phyloP scores from a whole-genome alignment of 2,888 invertebrate genomes.

The Vesta saturnalis region DNA sequence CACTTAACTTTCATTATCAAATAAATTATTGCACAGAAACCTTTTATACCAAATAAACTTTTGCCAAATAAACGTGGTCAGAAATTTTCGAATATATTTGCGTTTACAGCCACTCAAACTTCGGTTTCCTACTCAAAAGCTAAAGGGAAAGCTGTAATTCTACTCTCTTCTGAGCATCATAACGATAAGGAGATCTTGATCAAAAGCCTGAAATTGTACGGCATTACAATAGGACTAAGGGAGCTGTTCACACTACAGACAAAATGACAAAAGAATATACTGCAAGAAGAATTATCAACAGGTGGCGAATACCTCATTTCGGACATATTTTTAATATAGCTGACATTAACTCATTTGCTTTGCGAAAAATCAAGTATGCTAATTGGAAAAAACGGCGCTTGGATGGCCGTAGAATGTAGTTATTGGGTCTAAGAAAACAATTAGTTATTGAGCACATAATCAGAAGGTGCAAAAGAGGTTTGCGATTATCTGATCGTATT shows the following conservation, averaged over 20 bases:
- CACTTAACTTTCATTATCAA: not conserved
- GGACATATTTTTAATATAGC: not conserved
- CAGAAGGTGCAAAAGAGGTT: not conserved
- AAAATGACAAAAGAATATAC: constrained; percentile 7
- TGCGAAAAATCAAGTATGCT: not conserved
- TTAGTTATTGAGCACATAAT: not conserved
- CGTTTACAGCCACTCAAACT: not conserved
- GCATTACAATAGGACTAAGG: not conserved
- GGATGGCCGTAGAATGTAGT: not conserved
- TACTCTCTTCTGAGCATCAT: not conserved
- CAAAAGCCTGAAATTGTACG: not conserved
- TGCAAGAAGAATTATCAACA: not conserved
- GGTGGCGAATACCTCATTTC: not conserved
- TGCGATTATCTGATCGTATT: not conserved
- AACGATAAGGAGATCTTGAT: not conserved
- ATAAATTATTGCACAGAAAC: not conserved
- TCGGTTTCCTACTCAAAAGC: not conserved
- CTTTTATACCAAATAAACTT: not conserved
- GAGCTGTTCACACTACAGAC: constrained; percentile 4
- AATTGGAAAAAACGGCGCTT: not conserved
- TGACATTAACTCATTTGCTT: not conserved
- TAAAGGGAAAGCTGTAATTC: not conserved
- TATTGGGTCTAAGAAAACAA: not conserved
- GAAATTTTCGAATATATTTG: not conserved
- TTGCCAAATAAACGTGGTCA: not conserved